Percentiles rank a stretch among this genome's conserved stretches.
These are phyloP conservation scores for Neuroterus valhalla DNA, from an alignment of 1,140 invertebrate species.

Conservation along the genomic window DNA sequence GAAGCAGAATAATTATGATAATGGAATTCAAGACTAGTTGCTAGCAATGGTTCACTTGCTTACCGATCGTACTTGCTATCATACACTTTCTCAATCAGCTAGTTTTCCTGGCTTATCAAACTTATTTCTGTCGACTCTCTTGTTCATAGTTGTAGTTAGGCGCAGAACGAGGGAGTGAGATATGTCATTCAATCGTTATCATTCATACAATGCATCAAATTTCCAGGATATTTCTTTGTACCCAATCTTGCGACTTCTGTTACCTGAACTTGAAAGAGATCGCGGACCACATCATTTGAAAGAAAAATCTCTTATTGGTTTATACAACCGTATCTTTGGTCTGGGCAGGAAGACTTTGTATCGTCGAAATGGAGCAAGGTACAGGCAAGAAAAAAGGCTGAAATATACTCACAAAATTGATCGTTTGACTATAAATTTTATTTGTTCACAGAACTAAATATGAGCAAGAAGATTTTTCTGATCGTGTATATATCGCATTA, in stretches of 20 bases:
- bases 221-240: slow-evolving; percentile 78
- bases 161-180: not conserved
- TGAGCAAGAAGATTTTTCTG: slow-evolving; percentile 82
- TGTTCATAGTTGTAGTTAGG: no score
- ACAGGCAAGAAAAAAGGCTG: slow-evolving; percentile 58
- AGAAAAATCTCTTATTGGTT: slow-evolving; percentile 79
- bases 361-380: slow-evolving; percentile 80
- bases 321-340: slow-evolving; percentile 82
- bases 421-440: not conserved
- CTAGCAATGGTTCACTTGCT: no score
- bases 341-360: slow-evolving; percentile 80
- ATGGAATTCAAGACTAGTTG: no score
- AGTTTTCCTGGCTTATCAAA: no score
- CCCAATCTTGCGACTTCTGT: slow-evolving; percentile 82
- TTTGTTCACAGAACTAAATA: slow-evolving; percentile 28
- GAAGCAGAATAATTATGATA: no score
- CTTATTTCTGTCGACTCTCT: no score
- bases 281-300: slow-evolving; percentile 81
- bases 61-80: no score
- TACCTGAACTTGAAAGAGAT: slow-evolving; percentile 82
- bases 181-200: slow-evolving; percentile 34
- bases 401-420: not conserved
- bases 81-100: no score
- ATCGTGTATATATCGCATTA: slow-evolving; percentile 83
- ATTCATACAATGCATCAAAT: slow-evolving; percentile 44